Evolutionary conservation across 2,113 vertebrate genomes (phyloP).

Genomic region (Oncorhynchus gorbuscha): DNA sequence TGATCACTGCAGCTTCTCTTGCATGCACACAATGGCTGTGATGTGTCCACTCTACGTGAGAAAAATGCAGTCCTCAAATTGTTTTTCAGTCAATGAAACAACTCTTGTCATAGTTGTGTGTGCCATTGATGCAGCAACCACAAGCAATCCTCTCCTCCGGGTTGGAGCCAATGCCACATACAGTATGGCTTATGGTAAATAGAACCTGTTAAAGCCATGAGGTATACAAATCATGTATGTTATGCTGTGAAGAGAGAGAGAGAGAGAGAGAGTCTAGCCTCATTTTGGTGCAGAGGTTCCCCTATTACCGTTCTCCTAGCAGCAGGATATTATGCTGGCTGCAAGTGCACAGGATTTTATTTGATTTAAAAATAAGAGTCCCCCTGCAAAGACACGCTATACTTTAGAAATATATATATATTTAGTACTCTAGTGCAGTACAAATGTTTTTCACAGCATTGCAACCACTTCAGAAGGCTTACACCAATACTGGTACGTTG

Average conservation of each 20-base stretch:
- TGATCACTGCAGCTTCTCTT: slow-evolving; percentile 48
- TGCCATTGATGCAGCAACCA: slow-evolving; percentile 52
- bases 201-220: slow-evolving; percentile 63
- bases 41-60: slow-evolving; percentile 49
- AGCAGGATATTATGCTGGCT: too few species aligned
- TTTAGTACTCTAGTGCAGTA: too few species aligned
- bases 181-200: background rate
- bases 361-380: too few species aligned
- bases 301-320: background rate
- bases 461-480: too few species aligned
- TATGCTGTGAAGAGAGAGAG: slow-evolving; percentile 12
- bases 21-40: slow-evolving; percentile 35
- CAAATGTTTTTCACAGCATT: too few species aligned
- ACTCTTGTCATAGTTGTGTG: slow-evolving; percentile 50
- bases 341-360: too few species aligned
- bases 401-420: too few species aligned
- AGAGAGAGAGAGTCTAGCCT: slow-evolving; percentile 24
- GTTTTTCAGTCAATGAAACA: slow-evolving; percentile 60
- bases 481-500: too few species aligned
- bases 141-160: background rate
- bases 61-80: slow-evolving; percentile 58
- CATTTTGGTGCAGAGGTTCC: slow-evolving; percentile 67
- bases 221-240: slow-evolving; percentile 60
- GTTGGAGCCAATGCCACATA: background rate
- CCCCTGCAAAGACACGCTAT: too few species aligned